Evolutionary conservation across 1,140 invertebrate species (phyloP).

Genomic region (Brachionus asplanchnoidis): DNA sequence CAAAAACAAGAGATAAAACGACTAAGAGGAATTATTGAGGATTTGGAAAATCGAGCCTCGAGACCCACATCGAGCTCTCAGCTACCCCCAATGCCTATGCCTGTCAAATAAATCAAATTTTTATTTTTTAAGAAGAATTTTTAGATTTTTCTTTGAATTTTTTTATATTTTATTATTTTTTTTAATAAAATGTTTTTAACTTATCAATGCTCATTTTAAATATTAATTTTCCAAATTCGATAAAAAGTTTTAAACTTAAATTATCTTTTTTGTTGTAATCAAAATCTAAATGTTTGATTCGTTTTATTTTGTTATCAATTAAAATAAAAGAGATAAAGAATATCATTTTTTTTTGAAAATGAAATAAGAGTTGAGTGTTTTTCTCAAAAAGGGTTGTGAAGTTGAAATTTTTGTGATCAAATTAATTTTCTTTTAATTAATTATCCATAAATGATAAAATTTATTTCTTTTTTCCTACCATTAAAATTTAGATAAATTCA

Average conservation of each 20-base stretch:
- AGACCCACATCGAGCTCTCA: constrained; percentile 30
- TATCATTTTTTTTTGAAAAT: too few relatives aligned
- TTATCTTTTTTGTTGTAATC: not conserved
- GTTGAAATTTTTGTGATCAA: too few relatives aligned
- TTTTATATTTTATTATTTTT: not conserved
- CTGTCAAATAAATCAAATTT: not conserved
- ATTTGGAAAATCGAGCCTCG: constrained; percentile 20
- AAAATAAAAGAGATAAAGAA: too few relatives aligned
- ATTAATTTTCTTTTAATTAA: too few relatives aligned
- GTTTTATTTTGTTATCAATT: not conserved
- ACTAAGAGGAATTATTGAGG: constrained; percentile 45
- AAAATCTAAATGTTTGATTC: not conserved
- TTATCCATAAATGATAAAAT: too few relatives aligned
- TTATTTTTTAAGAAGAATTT: not conserved
- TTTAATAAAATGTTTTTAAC: not conserved
- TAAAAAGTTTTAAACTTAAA: not conserved
- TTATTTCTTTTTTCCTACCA: too few relatives aligned
- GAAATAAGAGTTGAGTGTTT: too few relatives aligned
- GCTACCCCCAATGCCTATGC: constrained; percentile 37
- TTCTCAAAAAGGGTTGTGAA: too few relatives aligned
- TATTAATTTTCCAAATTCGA: too few relatives aligned
- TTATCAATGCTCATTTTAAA: not conserved
- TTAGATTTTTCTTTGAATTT: not conserved
- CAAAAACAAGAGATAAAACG: constrained; percentile 53
- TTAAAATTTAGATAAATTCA: too few relatives aligned